These are phyloP conservation scores for Sisyra nigra DNA, from an alignment of 2,888 invertebrate species.

Conservation along the genomic window DNA sequence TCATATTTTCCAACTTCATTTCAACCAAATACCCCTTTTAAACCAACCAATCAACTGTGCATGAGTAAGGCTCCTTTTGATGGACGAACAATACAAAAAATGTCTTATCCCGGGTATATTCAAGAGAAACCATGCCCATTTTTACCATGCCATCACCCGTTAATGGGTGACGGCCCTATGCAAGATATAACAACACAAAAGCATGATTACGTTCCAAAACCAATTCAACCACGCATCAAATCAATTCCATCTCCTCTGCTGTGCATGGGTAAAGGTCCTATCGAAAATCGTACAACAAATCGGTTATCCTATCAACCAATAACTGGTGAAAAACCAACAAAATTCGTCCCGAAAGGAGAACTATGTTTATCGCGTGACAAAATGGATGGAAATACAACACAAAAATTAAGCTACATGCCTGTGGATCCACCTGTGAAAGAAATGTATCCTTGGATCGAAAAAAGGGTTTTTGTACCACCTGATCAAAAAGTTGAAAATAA, in stretches of 20 bases:
- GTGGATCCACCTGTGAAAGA: conserved; percentile 24
- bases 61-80: conserved; percentile 29
- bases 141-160: conserved; percentile 42
- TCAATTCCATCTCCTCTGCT: no score
- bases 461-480: conserved; percentile 35
- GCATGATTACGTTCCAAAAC: conserved; percentile 53
- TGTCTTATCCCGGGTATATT: conserved; percentile 32
- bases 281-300: conserved; percentile 36
- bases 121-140: conserved; percentile 37
- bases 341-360: conserved; percentile 19
- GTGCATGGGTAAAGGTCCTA: conserved; percentile 21
- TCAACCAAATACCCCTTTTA: conserved; percentile 20
- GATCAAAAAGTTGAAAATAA: conserved; percentile 37
- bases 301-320: conserved; percentile 35
- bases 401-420: conserved; percentile 31
- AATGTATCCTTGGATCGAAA: conserved; percentile 28
- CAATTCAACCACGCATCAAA: conserved; percentile 18
- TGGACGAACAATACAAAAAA: conserved; percentile 36
- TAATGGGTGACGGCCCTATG: conserved; percentile 45
- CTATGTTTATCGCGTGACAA: conserved; percentile 19
- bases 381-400: conserved; percentile 11
- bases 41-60: conserved; percentile 25
- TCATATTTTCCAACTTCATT: conserved; percentile 39
- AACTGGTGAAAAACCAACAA: conserved; percentile 22
- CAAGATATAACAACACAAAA: conserved; percentile 56